Percentiles rank a stretch among this genome's conserved stretches.
phyloP scores from a whole-genome alignment of 2,888 invertebrate species.

The Chrysodeixis includens region DNA sequence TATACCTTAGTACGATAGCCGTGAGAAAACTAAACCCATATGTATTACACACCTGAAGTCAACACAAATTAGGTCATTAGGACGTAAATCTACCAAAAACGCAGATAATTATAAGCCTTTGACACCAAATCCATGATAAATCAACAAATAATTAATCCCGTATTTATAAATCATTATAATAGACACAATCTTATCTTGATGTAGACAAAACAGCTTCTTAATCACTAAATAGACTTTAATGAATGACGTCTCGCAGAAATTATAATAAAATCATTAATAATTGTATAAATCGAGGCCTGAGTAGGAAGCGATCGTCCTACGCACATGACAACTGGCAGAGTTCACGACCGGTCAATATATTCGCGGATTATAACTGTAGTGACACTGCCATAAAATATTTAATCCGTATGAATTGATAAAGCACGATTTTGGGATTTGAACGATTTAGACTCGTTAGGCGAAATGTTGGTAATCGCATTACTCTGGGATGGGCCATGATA shows the following conservation, averaged over 20 bases:
- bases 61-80: slow-evolving; percentile 3
- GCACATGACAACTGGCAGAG: slow-evolving; percentile 37
- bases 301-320: slow-evolving; percentile 40
- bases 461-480: slow-evolving; percentile 23
- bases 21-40: not conserved
- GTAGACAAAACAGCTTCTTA: slow-evolving; percentile 28
- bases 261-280: slow-evolving; percentile 56
- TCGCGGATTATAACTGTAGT: slow-evolving; percentile 67
- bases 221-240: slow-evolving; percentile 45
- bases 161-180: slow-evolving; percentile 31
- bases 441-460: slow-evolving; percentile 18
- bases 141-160: slow-evolving; percentile 37
- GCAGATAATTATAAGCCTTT: slow-evolving; percentile 7
- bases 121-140: slow-evolving; percentile 44
- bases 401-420: slow-evolving; percentile 61
- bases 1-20: not conserved
- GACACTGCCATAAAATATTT: slow-evolving; percentile 54
- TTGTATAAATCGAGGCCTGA: slow-evolving; percentile 18
- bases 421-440: slow-evolving; percentile 37
- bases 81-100: slow-evolving; percentile 14
- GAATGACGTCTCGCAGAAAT: slow-evolving; percentile 46
- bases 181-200: slow-evolving; percentile 42
- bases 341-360: slow-evolving; percentile 70
- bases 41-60: too few relatives aligned
- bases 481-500: not conserved